These are phyloP conservation scores for Drosophila subpulchrella DNA, from an alignment of 1,140 invertebrate species.

Conservation along the genomic window DNA sequence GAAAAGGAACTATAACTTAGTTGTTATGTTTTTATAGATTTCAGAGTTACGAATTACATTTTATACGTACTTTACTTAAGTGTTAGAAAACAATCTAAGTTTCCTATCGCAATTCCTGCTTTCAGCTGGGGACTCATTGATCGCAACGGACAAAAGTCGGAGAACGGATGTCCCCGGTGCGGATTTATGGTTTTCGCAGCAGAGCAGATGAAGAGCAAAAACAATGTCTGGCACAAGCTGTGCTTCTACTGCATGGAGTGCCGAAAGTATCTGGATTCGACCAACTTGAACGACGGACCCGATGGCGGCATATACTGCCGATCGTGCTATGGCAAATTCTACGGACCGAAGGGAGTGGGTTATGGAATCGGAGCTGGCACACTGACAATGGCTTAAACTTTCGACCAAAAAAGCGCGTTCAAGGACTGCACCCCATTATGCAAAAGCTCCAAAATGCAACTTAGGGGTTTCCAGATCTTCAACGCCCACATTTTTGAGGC, in stretches of 20 bases:
- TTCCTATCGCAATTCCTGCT: not conserved
- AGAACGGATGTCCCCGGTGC: conserved; percentile 91
- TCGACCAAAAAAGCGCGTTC: conserved; percentile 33
- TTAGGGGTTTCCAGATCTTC: not conserved
- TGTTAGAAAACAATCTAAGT: too few species aligned
- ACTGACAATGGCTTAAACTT: conserved; percentile 88
- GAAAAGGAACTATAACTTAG: too few species aligned
- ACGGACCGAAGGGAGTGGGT: conserved; percentile 97
- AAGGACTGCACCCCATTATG: not conserved
- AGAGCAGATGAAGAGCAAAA: conserved; percentile 97
- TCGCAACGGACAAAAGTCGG: conserved; percentile 60
- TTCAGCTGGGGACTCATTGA: conserved; percentile 41
- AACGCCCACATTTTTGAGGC: conserved; percentile 36
- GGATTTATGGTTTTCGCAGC: conserved; percentile 95
- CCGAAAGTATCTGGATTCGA: conserved; percentile 95
- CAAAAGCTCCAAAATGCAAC: conserved; percentile 27
- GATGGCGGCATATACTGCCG: conserved; percentile 98
- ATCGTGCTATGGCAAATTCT: conserved; percentile 95
- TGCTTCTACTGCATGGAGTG: conserved; percentile 98
- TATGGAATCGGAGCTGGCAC: conserved; percentile 94
- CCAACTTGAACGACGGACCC: conserved; percentile 95
- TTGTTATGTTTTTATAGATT: too few species aligned
- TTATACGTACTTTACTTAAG: too few species aligned
- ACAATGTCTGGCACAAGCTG: conserved; percentile 96
- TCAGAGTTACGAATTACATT: too few species aligned